Conservation (phyloP, 2,113 vertebrate species). For the Leptocoma aspasia region DNA sequence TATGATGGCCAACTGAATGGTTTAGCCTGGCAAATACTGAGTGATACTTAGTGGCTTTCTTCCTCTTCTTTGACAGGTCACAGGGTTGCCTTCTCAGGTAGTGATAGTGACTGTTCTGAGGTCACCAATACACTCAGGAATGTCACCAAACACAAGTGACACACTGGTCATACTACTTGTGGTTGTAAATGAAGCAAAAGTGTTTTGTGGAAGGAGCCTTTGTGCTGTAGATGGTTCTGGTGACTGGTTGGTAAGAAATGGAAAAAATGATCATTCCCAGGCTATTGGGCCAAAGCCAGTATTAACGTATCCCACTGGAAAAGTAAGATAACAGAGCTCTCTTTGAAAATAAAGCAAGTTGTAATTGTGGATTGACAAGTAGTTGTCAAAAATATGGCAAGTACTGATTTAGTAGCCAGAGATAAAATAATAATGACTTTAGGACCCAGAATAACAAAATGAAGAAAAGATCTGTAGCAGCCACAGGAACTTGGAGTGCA, state of each 20-base stretch:
- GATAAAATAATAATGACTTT: not conserved
- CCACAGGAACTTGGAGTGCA: not conserved
- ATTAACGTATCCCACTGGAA: not conserved
- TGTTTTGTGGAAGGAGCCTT: not conserved
- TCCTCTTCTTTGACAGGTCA: not conserved
- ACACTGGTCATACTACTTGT: accelerated
- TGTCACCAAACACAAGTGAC: accelerated
- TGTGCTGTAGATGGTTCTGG: not conserved
- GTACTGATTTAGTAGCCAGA: not conserved
- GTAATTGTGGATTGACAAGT: not conserved
- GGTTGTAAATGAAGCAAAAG: not conserved
- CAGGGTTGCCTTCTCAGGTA: not conserved
- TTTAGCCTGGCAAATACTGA: not conserved
- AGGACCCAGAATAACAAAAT: not conserved
- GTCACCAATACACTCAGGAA: not conserved
- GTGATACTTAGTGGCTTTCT: not conserved
- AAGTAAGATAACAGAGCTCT: not conserved
- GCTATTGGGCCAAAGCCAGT: not conserved
- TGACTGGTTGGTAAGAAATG: not conserved
- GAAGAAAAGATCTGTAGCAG: not conserved
- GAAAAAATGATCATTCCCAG: not conserved
- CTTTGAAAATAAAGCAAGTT: not conserved
- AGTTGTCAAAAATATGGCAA: not conserved
- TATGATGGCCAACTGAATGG: not conserved
- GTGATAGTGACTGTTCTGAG: accelerated